A percentile compares a stretch with the other conserved stretches of the same genome.
phyloP scores from a whole-genome alignment of 2,113 vertebrate genomes.

The Hypocryptadius cinnamomeus region DNA sequence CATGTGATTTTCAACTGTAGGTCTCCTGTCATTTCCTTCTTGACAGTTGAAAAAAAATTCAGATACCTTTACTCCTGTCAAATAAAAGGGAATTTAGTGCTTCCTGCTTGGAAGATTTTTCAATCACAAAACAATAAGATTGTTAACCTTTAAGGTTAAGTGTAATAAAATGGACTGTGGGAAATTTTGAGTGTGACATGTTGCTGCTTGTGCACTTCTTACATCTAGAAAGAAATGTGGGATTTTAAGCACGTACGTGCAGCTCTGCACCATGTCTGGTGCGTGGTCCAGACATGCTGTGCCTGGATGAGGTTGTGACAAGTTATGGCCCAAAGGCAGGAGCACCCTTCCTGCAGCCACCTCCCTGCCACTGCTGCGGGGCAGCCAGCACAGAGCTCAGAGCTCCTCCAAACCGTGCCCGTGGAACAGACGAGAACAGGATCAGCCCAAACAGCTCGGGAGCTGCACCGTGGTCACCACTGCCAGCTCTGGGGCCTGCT shows the following conservation, averaged over 20 bases:
- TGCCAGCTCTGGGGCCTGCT: not conserved
- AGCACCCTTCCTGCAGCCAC: not conserved
- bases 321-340: not conserved
- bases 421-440: not conserved
- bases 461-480: not conserved
- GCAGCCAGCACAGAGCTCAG: not conserved
- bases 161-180: not conserved
- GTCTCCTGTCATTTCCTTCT: not conserved
- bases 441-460: fast-evolving
- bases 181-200: not conserved
- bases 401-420: not conserved
- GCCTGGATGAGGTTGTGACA: not conserved
- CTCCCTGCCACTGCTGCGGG: not conserved
- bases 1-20: not conserved
- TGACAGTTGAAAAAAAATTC: not conserved
- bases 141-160: slow-evolving; percentile 31
- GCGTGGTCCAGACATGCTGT: not conserved
- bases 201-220: not conserved
- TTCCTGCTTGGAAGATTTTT: slow-evolving; percentile 32
- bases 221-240: not conserved
- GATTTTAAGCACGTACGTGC: not conserved
- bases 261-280: not conserved
- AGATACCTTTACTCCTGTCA: not conserved
- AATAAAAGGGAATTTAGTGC: not conserved
- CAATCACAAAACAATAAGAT: slow-evolving; percentile 7